Evolutionary conservation across 2,888 invertebrate genomes (phyloP), one percentile per base, ranked within the genome.

Genomic region (Nemotelus pantherinus): DNA sequence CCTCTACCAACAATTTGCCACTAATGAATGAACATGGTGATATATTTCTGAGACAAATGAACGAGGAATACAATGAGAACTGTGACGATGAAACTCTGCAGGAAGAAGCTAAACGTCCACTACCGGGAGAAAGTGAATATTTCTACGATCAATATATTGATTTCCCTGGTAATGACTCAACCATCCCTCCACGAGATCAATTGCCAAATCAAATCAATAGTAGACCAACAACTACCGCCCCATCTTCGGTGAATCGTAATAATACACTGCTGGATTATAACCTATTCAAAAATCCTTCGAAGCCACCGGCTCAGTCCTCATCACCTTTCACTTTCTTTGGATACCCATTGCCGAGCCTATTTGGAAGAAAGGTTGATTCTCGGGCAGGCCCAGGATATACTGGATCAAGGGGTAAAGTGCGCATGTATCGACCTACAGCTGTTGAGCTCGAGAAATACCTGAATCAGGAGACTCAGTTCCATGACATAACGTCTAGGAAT

Each of bases 91-190:
- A 87, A 43, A 86, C 88, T 79, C 89, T 89, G 79, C 89, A 89
- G 80, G 88, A 89, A 77, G 89, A 87, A 77, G 82, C 84, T 65
- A 84, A 89, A 80, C 89, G 91, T 70, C 92, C 94, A 3, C 88
- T 90, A 2, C 93, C 93, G 3, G 92, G 93, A 83, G 94, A 94
- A 84, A 93, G 93, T 1, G 94, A 95, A 83, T 94, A 94, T 83
- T 93, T 94, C 82, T 94, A 94, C 84, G 94, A 94, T 82, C 94
- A 95, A 81, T 95, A 94, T 84, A 90, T 93, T 0, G 95, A 95
- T 84, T 93, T 93, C 85, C 92, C 92, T 5, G 91, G 91, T 76
- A 92, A 92, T 81, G 92, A 91, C 81, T 90, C 90, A 55, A 58
- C 47, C n/a, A 60, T 45, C 6, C 63, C 76, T 63, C 48, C 47